These are phyloP conservation scores for Oryctes rhinoceros DNA, from an alignment of 1,140 invertebrate genomes.

Conservation along the genomic window DNA sequence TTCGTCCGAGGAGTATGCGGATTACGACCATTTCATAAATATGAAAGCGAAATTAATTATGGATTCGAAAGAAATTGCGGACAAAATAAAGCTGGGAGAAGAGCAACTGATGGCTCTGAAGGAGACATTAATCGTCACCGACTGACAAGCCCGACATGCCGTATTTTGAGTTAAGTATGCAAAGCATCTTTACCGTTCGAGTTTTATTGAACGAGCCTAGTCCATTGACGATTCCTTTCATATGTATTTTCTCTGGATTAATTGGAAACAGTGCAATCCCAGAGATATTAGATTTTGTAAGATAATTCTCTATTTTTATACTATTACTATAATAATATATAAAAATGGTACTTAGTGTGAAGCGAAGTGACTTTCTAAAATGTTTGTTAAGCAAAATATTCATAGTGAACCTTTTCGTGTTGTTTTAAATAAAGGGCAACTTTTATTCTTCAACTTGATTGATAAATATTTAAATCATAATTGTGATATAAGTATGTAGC, in stretches of 20 bases:
- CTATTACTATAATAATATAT: slow-evolving; percentile 36
- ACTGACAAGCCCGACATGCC: slow-evolving; percentile 47
- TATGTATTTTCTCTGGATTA: slow-evolving; percentile 42
- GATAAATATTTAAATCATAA: not conserved
- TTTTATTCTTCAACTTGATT: slow-evolving; percentile 4
- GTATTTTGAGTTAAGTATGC: not conserved
- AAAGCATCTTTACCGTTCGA: slow-evolving; percentile 49
- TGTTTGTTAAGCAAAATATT: slow-evolving; percentile 35
- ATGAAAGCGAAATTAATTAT: slow-evolving; percentile 93
- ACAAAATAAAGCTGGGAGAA: slow-evolving; percentile 87
- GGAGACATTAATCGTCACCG: slow-evolving; percentile 68
- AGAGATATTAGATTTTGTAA: slow-evolving; percentile 34
- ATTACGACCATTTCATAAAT: slow-evolving; percentile 89
- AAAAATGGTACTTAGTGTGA: slow-evolving; percentile 28
- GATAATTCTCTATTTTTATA: slow-evolving; percentile 41
- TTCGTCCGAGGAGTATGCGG: slow-evolving; percentile 77
- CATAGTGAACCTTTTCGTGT: not conserved
- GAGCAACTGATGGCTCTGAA: slow-evolving; percentile 81
- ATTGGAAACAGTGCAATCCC: slow-evolving; percentile 41
- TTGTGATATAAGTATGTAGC: slow-evolving; percentile 39
- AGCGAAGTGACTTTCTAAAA: slow-evolving; percentile 17
- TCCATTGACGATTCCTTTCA: slow-evolving; percentile 55
- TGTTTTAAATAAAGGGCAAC: slow-evolving; percentile 18
- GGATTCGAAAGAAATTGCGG: slow-evolving; percentile 84
- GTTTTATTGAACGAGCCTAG: slow-evolving; percentile 57